Conservation (phyloP, 2,888 invertebrate genomes). For the Andrena chrysosceles region DNA sequence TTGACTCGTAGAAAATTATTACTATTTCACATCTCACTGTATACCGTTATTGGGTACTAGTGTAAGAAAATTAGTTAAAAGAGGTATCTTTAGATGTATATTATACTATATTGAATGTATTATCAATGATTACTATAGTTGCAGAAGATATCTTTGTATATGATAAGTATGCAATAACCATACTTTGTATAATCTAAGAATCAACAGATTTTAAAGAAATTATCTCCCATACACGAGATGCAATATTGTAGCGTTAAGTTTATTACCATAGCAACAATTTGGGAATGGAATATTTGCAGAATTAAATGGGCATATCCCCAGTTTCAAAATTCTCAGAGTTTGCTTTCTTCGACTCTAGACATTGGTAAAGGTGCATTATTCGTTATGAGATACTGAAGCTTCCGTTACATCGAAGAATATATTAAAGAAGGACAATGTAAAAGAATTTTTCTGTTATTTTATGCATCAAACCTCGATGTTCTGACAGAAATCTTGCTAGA, state of each 20-base stretch:
- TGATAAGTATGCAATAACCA: not conserved
- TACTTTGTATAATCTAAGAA: not conserved
- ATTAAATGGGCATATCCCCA: conserved; percentile 14
- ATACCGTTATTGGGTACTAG: not conserved
- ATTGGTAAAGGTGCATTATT: not conserved
- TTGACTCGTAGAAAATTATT: not conserved
- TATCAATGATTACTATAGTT: conserved; percentile 4
- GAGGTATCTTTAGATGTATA: not conserved
- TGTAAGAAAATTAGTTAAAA: not conserved
- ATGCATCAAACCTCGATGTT: not conserved
- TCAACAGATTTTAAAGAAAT: not conserved
- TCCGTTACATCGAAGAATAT: not conserved
- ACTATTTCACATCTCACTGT: not conserved
- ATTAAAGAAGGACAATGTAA: not conserved
- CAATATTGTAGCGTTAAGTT: not conserved
- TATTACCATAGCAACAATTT: not conserved
- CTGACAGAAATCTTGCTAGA: not conserved
- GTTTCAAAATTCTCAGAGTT: not conserved
- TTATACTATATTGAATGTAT: not conserved
- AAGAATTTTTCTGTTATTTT: conserved; percentile 5
- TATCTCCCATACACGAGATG: not conserved
- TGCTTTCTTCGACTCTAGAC: not conserved
- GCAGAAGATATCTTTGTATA: not conserved
- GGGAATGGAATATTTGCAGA: not conserved
- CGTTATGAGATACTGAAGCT: not conserved